Evolutionary conservation across 2,113 vertebrate genomes (phyloP), one percentile per base, ranked within the genome.

Genomic region (Siniperca knerii): DNA sequence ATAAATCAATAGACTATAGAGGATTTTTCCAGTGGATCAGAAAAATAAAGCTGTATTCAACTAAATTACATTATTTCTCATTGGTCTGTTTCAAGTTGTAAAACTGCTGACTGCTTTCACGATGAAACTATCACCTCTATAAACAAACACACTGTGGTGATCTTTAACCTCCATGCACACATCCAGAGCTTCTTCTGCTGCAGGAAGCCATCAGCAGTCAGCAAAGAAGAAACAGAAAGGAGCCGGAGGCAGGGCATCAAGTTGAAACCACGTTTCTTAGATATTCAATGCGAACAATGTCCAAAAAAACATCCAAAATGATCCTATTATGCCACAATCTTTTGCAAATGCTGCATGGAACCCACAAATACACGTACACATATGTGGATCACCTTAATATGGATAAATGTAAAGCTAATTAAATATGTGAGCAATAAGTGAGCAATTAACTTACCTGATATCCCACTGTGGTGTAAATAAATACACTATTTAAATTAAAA

Each of bases 131-230:
- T 78, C 73, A 57, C 18, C 75, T 77, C 48, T 64, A 74, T 66
- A 70, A 84, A 84, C 75, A 92, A 84, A 84, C 83, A 79, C 25
- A 67, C 16, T 68, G 18, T 21, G 69, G 29, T 82, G 72, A 74
- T 75, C 81, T 91, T 85, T 88, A 62, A 84, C 87, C 74, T 87
- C 82, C 10, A 1, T 42, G 54, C 50, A 60, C 79, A 80, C 61
- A 76, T 66, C 23, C 20, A 64, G 57, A 66, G 69, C 48, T 4
- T 4, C 40, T 44, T 58, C 75, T 80, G 81, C 75, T 81, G 70
- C 60, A 72, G 61, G 79, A 55, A 83, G 58, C 58, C 72, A 69
- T 81, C 75, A 71, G 42, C 82, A 83, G 29, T 75, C 74, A 84
- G 16, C 37, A 80, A 42, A 83, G 60, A 83, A 75, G 75, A 84